These are phyloP conservation scores for Pipa parva DNA, from an alignment of 2,113 vertebrate species.

Conservation along the genomic window DNA sequence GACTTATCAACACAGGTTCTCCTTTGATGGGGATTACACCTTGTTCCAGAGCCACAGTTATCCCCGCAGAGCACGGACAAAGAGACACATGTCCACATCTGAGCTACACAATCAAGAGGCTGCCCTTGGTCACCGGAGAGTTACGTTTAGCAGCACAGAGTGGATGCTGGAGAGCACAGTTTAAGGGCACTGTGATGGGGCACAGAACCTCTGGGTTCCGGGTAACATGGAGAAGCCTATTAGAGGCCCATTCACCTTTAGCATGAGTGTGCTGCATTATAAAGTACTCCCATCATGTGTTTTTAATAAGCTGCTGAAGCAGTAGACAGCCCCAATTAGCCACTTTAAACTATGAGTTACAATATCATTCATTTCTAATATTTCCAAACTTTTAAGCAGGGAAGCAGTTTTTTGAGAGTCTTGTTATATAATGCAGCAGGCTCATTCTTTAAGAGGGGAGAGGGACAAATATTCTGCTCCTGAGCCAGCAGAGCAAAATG, in stretches of 20 bases:
- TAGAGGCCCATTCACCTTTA: constrained; percentile 1
- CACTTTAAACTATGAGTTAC: too few relatives aligned
- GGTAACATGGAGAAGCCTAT: neutral
- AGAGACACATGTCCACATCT: constrained; percentile 82
- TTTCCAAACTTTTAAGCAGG: neutral
- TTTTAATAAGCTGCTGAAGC: neutral
- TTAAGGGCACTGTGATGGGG: constrained; percentile 54
- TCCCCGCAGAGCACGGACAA: constrained; percentile 85
- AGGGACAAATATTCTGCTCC: neutral
- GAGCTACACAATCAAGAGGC: constrained; percentile 78
- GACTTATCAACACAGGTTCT: constrained; percentile 80
- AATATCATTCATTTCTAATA: too few relatives aligned
- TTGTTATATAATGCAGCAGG: constrained; percentile 11
- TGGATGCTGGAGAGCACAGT: constrained; percentile 97
- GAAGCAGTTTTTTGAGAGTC: neutral
- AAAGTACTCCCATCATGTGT: constrained; percentile 4
- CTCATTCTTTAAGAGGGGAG: neutral
- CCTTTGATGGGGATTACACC: constrained; percentile 86
- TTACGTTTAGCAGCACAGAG: constrained; percentile 89
- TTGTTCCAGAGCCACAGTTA: constrained; percentile 96
- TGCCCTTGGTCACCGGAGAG: constrained; percentile 69
- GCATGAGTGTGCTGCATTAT: constrained; percentile 1
- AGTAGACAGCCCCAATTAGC: neutral
- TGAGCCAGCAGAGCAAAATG: constrained; percentile 1
- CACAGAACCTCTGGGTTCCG: neutral